Percentiles rank a stretch among this genome's conserved stretches.
Evolutionary conservation across 2,113 vertebrate genomes (phyloP).

Genomic region (Calonectris borealis): DNA sequence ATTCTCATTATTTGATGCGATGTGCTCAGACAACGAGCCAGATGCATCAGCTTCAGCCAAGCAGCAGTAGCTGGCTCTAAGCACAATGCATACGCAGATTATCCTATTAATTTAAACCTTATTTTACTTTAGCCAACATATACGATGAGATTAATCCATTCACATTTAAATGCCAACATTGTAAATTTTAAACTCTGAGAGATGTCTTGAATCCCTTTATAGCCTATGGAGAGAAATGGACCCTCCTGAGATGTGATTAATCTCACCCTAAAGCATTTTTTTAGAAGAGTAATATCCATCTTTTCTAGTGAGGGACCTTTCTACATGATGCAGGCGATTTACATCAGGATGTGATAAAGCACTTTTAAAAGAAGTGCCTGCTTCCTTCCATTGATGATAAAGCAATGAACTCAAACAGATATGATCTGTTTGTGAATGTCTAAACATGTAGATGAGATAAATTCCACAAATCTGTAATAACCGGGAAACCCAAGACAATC

Average conservation of each 20-base stretch:
- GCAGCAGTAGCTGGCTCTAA: neutral
- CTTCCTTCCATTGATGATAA: neutral
- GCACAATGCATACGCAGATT: neutral
- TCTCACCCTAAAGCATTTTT: neutral
- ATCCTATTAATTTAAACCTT: neutral
- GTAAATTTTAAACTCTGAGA: neutral
- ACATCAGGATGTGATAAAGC: neutral
- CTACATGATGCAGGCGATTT: neutral
- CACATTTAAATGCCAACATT: neutral
- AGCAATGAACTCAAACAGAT: neutral
- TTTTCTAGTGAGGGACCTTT: neutral
- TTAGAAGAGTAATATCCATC: neutral
- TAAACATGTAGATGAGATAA: neutral
- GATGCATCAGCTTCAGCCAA: neutral
- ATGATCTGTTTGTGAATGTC: neutral
- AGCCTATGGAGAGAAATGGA: neutral
- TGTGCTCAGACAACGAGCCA: neutral
- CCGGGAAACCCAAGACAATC: neutral
- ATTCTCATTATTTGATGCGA: neutral
- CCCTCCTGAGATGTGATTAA: neutral
- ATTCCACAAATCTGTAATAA: neutral
- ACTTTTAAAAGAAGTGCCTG: neutral
- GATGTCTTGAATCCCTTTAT: neutral
- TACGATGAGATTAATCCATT: neutral
- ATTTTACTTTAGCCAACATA: neutral